Evolutionary conservation across 2,888 invertebrate species (phyloP).

Genomic region (Agapostemon virescens): DNA sequence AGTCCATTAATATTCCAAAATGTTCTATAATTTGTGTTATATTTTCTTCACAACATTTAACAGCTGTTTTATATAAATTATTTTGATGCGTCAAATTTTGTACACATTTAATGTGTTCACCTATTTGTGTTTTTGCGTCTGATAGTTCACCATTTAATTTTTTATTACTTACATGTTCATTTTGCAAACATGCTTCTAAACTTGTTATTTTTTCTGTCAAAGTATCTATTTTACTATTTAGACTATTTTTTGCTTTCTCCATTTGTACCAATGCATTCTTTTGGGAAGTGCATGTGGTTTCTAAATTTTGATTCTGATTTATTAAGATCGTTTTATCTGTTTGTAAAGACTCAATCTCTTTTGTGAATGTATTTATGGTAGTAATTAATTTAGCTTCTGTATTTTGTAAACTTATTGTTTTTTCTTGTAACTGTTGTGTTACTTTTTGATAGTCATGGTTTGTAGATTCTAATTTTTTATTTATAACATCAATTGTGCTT

Average conservation of each 20-base stretch:
- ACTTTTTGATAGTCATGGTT: conserved; percentile 30
- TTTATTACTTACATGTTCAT: conserved; percentile 45
- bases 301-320: conserved; percentile 52
- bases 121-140: conserved; percentile 39
- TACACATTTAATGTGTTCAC: conserved; percentile 42
- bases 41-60: conserved; percentile 31
- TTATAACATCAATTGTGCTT: conserved; percentile 81
- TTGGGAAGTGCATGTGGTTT: conserved; percentile 44
- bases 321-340: conserved; percentile 51
- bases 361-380: conserved; percentile 35
- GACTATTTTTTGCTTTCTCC: conserved; percentile 44
- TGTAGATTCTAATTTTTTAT: conserved; percentile 47
- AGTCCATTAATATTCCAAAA: conserved; percentile 42
- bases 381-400: conserved; percentile 54
- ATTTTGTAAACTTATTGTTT: conserved; percentile 50
- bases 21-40: conserved; percentile 38
- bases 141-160: conserved; percentile 41
- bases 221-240: conserved; percentile 39
- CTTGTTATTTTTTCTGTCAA: conserved; percentile 29
- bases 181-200: conserved; percentile 49
- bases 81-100: conserved; percentile 46
- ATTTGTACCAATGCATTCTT: conserved; percentile 53
- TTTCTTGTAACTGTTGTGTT: conserved; percentile 44
- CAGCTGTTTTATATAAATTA: conserved; percentile 34
- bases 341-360: conserved; percentile 51